Evolutionary conservation across 2,888 invertebrate species (phyloP).

Genomic region (Invenusta paracnida): DNA sequence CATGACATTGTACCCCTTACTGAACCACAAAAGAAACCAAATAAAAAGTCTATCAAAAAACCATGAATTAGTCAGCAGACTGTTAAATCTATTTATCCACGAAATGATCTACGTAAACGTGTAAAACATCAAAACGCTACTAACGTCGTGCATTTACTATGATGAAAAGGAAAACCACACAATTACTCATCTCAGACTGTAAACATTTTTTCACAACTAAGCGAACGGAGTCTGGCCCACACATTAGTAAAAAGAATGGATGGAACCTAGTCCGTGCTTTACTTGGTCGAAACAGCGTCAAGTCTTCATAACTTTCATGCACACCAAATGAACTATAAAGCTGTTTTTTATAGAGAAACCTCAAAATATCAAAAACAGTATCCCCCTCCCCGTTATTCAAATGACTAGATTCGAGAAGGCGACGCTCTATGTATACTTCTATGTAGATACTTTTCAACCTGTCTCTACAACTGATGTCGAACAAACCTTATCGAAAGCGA

Average conservation of each 20-base stretch:
- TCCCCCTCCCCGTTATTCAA: not conserved
- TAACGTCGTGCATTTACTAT: constrained; percentile 23
- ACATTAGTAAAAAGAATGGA: not conserved
- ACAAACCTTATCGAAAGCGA: not conserved
- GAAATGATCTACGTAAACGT: not conserved
- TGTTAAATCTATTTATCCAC: not conserved
- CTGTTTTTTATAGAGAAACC: constrained; percentile 5
- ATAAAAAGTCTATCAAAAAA: not conserved
- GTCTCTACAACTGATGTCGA: constrained; percentile 4
- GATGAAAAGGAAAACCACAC: not conserved
- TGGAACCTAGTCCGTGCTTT: constrained; percentile 2
- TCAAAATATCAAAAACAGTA: not conserved
- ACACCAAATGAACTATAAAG: constrained; percentile 2
- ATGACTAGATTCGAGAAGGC: not conserved
- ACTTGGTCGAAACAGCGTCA: constrained; percentile 4
- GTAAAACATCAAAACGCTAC: constrained; percentile 6
- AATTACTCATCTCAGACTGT: not conserved
- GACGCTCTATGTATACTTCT: not conserved
- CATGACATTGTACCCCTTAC: not conserved
- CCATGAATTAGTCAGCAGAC: not conserved
- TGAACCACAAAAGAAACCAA: not conserved
- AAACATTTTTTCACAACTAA: not conserved
- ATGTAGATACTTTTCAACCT: not conserved
- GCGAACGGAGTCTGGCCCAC: not conserved
- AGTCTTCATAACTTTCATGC: not conserved